Conservation (phyloP, 2,797 vertebrate species). For the Labroides dimidiatus region DNA sequence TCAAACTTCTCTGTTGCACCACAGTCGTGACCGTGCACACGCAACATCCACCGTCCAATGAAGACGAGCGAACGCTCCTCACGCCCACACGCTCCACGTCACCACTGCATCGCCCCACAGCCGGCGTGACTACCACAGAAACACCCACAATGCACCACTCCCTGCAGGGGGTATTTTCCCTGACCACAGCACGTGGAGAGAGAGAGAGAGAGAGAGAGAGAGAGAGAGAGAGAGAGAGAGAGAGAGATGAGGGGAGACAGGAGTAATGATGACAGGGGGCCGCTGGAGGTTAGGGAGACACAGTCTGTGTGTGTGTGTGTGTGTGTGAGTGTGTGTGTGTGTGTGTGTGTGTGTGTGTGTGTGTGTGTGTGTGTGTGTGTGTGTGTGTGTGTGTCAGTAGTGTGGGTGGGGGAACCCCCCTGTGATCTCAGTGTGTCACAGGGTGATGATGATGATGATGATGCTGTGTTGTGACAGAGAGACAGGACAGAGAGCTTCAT, state of each 20-base stretch:
- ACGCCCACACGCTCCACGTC: conserved; percentile 29
- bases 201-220: background rate
- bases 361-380: conserved; percentile 10
- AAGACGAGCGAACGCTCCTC: conserved; percentile 21
- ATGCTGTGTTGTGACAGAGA: conserved; percentile 58
- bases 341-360: conserved; percentile 20
- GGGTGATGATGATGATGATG: conserved; percentile 43
- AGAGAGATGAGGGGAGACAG: conserved; percentile 44
- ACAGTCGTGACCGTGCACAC: conserved; percentile 24
- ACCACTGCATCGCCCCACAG: conserved; percentile 15
- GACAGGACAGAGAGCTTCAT: conserved; percentile 31
- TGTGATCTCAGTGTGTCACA: conserved; percentile 60
- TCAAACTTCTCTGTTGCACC: conserved; percentile 38
- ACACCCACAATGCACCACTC: conserved; percentile 49
- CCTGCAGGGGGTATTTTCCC: conserved; percentile 64
- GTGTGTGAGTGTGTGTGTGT: conserved; percentile 27
- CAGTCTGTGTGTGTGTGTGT: conserved; percentile 32
- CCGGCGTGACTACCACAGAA: conserved; percentile 11
- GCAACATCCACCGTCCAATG: conserved; percentile 38
- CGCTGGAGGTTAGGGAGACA: conserved; percentile 50
- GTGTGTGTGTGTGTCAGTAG: background rate
- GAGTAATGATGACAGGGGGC: conserved; percentile 61
- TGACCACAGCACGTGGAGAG: conserved; percentile 26
- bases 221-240: conserved; percentile 8
- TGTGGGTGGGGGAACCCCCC: conserved; percentile 36